Conservation (phyloP, 2,888 invertebrate genomes). For the Eudasyphora cyanicolor region DNA sequence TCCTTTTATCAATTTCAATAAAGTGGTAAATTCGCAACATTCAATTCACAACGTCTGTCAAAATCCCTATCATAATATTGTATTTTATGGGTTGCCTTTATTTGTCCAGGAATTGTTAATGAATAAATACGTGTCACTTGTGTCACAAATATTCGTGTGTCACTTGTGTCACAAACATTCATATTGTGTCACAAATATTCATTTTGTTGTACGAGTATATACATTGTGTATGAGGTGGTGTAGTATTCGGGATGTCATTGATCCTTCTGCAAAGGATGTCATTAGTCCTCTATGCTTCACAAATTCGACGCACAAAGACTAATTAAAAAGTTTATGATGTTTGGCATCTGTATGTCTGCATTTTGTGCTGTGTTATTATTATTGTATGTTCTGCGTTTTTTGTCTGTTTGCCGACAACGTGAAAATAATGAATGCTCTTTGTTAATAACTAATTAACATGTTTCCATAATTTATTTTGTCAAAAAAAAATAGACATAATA, state of each 20-base stretch:
- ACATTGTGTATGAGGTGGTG: background rate
- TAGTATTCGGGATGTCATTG: background rate
- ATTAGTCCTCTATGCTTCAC: background rate
- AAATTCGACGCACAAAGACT: background rate
- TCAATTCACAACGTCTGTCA: no score
- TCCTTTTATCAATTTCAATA: background rate
- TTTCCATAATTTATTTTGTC: background rate
- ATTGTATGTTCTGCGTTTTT: background rate
- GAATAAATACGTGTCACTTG: background rate
- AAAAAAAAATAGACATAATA: no score
- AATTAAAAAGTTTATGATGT: conserved; percentile 13
- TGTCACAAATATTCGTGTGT: background rate
- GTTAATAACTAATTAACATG: background rate
- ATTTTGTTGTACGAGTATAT: no score
- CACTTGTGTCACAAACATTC: no score
- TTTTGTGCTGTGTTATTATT: background rate
- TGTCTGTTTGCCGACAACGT: background rate
- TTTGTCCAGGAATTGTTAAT: background rate
- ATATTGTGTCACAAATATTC: no score
- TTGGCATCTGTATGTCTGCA: background rate
- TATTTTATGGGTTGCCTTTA: background rate
- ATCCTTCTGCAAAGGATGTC: background rate
- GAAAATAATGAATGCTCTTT: background rate
- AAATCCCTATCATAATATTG: background rate
- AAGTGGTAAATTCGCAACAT: no score